Evolutionary conservation across 2,888 invertebrate species (phyloP), one percentile per base, ranked within the genome.

Genomic region (Drosophila rellima): DNA sequence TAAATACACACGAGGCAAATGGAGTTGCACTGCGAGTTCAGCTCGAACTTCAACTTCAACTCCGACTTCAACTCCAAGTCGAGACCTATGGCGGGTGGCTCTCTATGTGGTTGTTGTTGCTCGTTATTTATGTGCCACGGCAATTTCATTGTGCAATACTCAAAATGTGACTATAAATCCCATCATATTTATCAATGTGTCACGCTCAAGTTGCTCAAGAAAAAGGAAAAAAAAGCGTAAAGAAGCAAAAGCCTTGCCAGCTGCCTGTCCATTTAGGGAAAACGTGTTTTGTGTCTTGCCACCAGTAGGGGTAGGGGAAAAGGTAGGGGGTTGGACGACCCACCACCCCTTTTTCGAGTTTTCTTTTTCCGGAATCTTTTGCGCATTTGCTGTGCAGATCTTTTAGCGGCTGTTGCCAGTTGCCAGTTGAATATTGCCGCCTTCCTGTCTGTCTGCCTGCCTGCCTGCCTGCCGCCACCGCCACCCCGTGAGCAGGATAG

Each of bases 1-100:
- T 91, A 91, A 91, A 89, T 89, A 85, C 85, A 85, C 71, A 81
- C 81, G 63, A 74, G 68, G 64, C 70, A 75, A 75, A 75, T 75
- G 76, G 67, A 75, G 76, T 75, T 70, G 61, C 63, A 47, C 33
- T 33, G 39, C 45, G 33, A 56, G 42, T 35, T 60, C 65, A 52
- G 40, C 15, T 60, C 67, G 47, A 31, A 39, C 23, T 61, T 45
- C 33, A 33, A 48, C 48, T 48, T 13, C 33, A 33, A 48, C 48
- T 48, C 10, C 31, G 39, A 40, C 52, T 37, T 33, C 4, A 26
- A 48, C 29, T 60, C 47, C 18, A 13, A 50, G 7, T 65, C 40
- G 39, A 35, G 59, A 35, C 45, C 57, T 42, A 52, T 50, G 84
- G 83, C 81, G 80, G 82, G 83, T 82, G 86, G 80, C 35, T 62